Evolutionary conservation across 2,113 vertebrate genomes (phyloP), one percentile per base, ranked within the genome.

Genomic region (Terrapene triunguis): DNA sequence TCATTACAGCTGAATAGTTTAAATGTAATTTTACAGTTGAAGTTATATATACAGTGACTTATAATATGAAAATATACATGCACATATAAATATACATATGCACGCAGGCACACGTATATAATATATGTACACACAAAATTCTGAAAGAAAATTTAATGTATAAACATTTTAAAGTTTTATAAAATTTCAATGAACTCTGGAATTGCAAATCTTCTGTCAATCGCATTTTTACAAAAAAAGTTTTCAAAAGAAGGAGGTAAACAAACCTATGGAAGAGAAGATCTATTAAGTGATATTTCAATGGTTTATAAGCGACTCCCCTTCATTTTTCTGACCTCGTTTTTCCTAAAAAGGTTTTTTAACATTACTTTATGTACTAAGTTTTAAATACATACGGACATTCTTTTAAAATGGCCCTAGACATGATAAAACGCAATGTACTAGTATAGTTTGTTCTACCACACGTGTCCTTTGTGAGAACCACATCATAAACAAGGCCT

Each of bases 391-490:
- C 93, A 95, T 91, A 90, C 90, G 85, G 92, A 91, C 78, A 47
- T 84, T 91, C 83, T 94, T 93, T 57, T 92, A 69, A 97, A 97
- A 88, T 38, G 53, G 95, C 93, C 83, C 93, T 96, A 38, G 47
- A 80, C 1, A 1, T 87, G 89, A 89, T 65, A 94, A 94, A 97
- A 96, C 82, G 83, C 84, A 83, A 93, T 32, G 84, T 51, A 94
- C 80, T 27, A 91, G 85, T 87, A 85, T 3, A 80, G 93, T 92
- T 96, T 93, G 94, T 92, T 89, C 89, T 94, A 88, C 65, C 88
- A 96, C 96, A 97, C 48, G 51, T 84, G 78, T 65, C 89, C 78
- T 96, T 96, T 97, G 88, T 95, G 85, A 95, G 93, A 94, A 44
- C 42, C 90, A 85, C 93, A 91, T 27, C 84, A 93, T 76, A 97